These are phyloP conservation scores for Epinephelus malabaricus DNA, from an alignment of 2,797 vertebrate genomes.

Conservation along the genomic window DNA sequence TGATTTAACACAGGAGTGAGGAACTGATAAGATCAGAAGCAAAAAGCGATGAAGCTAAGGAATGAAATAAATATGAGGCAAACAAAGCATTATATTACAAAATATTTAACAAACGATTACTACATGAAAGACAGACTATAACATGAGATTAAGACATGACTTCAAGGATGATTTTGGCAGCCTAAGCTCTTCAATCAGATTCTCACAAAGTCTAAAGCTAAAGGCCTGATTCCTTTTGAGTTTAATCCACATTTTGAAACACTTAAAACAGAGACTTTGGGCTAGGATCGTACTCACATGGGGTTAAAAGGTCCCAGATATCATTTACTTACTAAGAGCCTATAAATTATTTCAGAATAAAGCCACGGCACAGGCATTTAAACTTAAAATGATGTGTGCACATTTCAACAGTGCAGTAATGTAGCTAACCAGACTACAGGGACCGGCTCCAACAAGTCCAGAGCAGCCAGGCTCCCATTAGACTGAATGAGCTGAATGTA, in stretches of 20 bases:
- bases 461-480: slow-evolving; percentile 72
- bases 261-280: slow-evolving; percentile 32
- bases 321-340: slow-evolving; percentile 48
- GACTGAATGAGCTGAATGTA: slow-evolving; percentile 64
- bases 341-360: slow-evolving; percentile 62
- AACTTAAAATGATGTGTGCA: slow-evolving; percentile 52
- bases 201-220: slow-evolving; percentile 33
- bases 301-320: slow-evolving; percentile 62
- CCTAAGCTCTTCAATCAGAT: slow-evolving; percentile 35
- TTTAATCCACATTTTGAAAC: slow-evolving; percentile 59
- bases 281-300: slow-evolving; percentile 41
- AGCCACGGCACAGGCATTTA: slow-evolving; percentile 44
- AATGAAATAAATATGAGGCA: slow-evolving; percentile 12
- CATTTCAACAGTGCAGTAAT: slow-evolving; percentile 55
- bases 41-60: slow-evolving; percentile 7
- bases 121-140: slow-evolving; percentile 37
- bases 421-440: slow-evolving; percentile 67
- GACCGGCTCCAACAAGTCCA: slow-evolving; percentile 66
- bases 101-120: slow-evolving; percentile 24
- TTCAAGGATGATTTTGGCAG: slow-evolving; percentile 33
- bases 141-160: slow-evolving; percentile 31
- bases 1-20: not conserved
- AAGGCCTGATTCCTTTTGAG: slow-evolving; percentile 39
- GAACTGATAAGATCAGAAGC: slow-evolving; percentile 1
- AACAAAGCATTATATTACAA: slow-evolving; percentile 37